Evolutionary conservation across 1,140 invertebrate genomes (phyloP).

Genomic region (Brachionus rotundiformis): DNA sequence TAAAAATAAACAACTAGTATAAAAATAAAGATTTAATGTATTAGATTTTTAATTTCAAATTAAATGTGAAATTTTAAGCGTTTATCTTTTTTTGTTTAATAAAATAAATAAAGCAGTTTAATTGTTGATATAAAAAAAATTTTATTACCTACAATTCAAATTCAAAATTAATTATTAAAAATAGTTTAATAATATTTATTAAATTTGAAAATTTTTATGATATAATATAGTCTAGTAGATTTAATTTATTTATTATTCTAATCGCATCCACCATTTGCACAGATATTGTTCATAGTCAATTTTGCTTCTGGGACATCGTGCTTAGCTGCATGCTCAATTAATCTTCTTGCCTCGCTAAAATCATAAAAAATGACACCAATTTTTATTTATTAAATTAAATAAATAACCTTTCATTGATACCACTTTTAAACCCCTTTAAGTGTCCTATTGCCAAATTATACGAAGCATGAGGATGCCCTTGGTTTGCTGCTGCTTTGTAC

Average conservation of each 20-base stretch:
- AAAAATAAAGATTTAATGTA: too few species aligned
- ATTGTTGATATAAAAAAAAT: too few species aligned
- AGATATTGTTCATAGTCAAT: slow-evolving; percentile 60
- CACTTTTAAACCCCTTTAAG: slow-evolving; percentile 62
- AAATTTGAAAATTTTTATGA: too few species aligned
- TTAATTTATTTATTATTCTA: background rate
- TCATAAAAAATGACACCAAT: slow-evolving; percentile 18
- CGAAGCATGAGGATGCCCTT: slow-evolving; percentile 68
- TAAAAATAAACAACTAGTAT: too few species aligned
- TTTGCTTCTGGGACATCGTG: slow-evolving; percentile 62
- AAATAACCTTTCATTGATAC: slow-evolving; percentile 13
- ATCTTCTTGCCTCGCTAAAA: slow-evolving; percentile 60
- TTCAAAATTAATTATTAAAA: too few species aligned
- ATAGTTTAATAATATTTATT: too few species aligned
- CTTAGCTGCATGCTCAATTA: slow-evolving; percentile 62
- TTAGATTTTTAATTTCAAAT: too few species aligned
- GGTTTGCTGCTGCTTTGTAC: slow-evolving; percentile 67
- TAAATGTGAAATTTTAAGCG: too few species aligned
- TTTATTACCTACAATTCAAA: too few species aligned
- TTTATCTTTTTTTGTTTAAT: too few species aligned
- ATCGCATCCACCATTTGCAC: slow-evolving; percentile 57
- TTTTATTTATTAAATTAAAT: background rate
- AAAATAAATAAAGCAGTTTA: too few species aligned
- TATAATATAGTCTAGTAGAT: background rate
- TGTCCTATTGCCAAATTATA: slow-evolving; percentile 69